phyloP scores from a whole-genome alignment of 2,888 invertebrate species.

The Agrotis clavis region DNA sequence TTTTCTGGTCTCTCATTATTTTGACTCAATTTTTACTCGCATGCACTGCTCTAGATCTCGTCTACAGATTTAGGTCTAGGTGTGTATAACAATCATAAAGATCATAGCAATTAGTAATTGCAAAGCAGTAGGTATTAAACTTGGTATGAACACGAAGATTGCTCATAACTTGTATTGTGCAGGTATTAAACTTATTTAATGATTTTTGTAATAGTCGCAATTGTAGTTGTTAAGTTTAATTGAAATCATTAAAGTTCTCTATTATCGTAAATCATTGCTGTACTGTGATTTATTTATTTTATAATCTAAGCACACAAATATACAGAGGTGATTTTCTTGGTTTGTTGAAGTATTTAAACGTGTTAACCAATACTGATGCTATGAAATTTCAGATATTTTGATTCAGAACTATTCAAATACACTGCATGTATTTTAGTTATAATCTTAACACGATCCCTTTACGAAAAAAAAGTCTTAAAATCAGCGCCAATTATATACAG shows the following conservation, averaged over 20 bases:
- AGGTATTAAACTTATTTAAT: background rate
- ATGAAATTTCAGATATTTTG: too few relatives aligned
- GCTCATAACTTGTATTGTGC: slow-evolving; percentile 6
- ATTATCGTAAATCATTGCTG: background rate
- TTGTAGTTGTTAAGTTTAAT: background rate
- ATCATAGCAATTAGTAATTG: slow-evolving; percentile 38
- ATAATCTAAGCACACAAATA: background rate
- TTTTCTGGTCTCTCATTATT: background rate
- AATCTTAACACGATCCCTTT: background rate
- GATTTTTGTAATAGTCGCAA: slow-evolving; percentile 5
- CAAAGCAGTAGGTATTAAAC: background rate
- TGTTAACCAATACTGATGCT: background rate
- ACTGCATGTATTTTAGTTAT: background rate
- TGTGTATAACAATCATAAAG: slow-evolving; percentile 24
- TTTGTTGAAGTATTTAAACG: background rate
- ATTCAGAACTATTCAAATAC: background rate
- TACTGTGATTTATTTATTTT: background rate
- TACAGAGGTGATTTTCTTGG: background rate
- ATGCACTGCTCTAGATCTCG: slow-evolving; percentile 1
- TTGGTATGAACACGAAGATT: slow-evolving; percentile 6
- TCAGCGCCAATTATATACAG: slow-evolving; percentile 61
- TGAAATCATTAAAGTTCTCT: background rate
- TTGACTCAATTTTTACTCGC: background rate
- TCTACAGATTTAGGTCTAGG: slow-evolving; percentile 8
- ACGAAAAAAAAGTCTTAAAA: slow-evolving; percentile 26